These are phyloP conservation scores for Megathymus violae DNA, from an alignment of 1,140 invertebrate species.

Conservation along the genomic window DNA sequence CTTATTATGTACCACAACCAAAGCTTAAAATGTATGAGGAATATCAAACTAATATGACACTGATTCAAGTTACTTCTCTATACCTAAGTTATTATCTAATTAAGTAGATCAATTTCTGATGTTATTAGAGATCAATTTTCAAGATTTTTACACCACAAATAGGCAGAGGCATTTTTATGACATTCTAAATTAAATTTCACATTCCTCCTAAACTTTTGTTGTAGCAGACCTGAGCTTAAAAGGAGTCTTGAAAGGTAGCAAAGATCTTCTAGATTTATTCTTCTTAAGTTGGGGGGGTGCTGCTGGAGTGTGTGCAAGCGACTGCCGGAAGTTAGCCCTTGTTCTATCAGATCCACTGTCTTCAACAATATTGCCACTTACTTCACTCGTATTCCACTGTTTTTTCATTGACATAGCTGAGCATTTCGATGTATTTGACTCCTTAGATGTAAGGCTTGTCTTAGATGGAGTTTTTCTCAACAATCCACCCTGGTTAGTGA, in stretches of 20 bases:
- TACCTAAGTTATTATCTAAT: slow-evolving; percentile 38
- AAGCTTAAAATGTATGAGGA: slow-evolving; percentile 37
- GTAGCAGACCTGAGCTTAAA: slow-evolving; percentile 75
- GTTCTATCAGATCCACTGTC: slow-evolving; percentile 47
- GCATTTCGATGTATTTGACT: slow-evolving; percentile 55
- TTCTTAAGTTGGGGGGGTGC: slow-evolving; percentile 64
- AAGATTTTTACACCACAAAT: background rate
- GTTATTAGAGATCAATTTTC: slow-evolving; percentile 38
- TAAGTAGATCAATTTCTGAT: slow-evolving; percentile 25
- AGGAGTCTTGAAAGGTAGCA: slow-evolving; percentile 80
- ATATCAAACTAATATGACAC: slow-evolving; percentile 31
- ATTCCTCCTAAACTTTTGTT: slow-evolving; percentile 58
- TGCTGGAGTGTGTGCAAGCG: slow-evolving; percentile 49
- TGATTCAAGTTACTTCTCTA: too few relatives aligned
- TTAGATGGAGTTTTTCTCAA: slow-evolving; percentile 69
- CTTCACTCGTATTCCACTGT: slow-evolving; percentile 59
- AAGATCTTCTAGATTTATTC: slow-evolving; percentile 68
- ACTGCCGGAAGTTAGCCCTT: slow-evolving; percentile 49
- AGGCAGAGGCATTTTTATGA: slow-evolving; percentile 5
- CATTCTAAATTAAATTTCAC: background rate
- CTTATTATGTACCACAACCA: slow-evolving; percentile 29
- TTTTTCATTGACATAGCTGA: slow-evolving; percentile 51
- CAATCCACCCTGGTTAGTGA: slow-evolving; percentile 59
- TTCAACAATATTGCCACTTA: slow-evolving; percentile 45
- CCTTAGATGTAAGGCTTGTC: slow-evolving; percentile 58